Conservation (phyloP, 1,140 invertebrate species). For the Temnothorax nylanderi region DNA sequence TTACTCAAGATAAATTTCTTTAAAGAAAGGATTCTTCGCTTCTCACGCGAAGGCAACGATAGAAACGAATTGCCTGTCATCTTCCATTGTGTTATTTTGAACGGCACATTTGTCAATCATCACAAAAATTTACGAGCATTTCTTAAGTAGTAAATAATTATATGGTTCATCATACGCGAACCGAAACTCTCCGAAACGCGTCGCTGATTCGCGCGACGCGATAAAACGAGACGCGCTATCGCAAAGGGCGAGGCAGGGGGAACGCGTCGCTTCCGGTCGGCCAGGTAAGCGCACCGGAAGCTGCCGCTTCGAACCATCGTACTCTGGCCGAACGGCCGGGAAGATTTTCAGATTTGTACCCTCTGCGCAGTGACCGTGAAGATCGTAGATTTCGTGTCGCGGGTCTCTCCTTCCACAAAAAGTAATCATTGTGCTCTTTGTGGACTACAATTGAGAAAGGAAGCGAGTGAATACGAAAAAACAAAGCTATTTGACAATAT, state of each 20-base stretch:
- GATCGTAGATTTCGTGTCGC: constrained; percentile 74
- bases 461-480: background rate
- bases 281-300: constrained; percentile 75
- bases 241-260: constrained; percentile 53
- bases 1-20: background rate
- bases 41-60: background rate
- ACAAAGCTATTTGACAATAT: background rate
- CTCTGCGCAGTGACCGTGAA: constrained; percentile 72
- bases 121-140: background rate
- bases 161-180: constrained; percentile 29
- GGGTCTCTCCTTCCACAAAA: constrained; percentile 21
- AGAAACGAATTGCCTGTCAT: background rate
- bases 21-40: background rate
- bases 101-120: background rate
- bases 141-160: constrained; percentile 35
- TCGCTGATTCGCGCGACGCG: constrained; percentile 16
- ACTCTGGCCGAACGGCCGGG: constrained; percentile 57
- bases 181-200: constrained; percentile 56
- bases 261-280: constrained; percentile 67
- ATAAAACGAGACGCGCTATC: constrained; percentile 33
- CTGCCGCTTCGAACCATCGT: constrained; percentile 71
- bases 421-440: constrained; percentile 3
- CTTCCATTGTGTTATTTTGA: background rate
- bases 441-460: background rate
- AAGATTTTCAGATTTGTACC: constrained; percentile 73